Conservation (phyloP, 2,797 vertebrate species). For the Odontamblyopus lacepedii region DNA sequence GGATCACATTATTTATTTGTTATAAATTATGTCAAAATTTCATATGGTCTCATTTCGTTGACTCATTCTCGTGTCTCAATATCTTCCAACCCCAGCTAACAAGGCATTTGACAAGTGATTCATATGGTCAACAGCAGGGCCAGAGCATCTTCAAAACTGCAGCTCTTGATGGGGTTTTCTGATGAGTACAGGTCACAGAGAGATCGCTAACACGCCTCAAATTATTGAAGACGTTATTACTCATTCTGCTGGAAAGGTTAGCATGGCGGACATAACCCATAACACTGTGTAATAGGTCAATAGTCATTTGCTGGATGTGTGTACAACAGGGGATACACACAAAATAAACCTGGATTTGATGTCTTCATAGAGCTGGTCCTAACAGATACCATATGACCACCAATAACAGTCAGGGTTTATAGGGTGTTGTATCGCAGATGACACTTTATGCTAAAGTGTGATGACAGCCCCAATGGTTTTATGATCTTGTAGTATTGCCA, state of each 20-base stretch:
- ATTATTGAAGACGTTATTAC: background rate
- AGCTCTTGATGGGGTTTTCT: background rate
- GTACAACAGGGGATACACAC: background rate
- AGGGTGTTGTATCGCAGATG: background rate
- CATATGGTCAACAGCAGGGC: background rate
- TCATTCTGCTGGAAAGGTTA: constrained; percentile 3
- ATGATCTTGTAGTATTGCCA: background rate
- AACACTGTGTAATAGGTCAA: background rate
- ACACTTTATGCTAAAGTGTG: background rate
- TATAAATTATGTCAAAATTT: no score
- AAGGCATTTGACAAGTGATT: no score
- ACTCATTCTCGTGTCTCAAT: no score
- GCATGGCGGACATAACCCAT: background rate
- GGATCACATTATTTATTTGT: no score
- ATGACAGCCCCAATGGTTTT: background rate
- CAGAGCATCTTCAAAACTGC: background rate
- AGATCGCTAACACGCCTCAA: background rate
- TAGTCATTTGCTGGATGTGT: background rate
- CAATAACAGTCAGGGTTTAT: background rate
- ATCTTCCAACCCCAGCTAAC: no score
- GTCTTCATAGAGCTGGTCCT: background rate
- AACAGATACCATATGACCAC: background rate
- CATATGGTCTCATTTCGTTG: no score
- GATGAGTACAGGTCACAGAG: background rate
- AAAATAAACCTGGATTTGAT: background rate